Base-by-base conservation (phyloP, 2,113 vertebrate species). In the Albula goreensis region DNA sequence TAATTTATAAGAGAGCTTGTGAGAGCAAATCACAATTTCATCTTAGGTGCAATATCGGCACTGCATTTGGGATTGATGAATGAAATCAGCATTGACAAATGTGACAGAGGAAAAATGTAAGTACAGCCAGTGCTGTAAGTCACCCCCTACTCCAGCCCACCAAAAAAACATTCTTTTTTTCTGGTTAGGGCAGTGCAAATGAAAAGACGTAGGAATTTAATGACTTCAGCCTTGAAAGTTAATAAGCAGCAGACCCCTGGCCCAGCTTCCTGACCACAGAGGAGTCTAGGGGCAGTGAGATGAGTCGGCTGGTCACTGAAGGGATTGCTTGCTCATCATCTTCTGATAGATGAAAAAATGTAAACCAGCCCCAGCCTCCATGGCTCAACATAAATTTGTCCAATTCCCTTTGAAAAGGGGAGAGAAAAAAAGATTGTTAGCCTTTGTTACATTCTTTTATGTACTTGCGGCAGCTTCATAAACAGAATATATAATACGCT, bases 401-500 rank as follows among this genome's bases (percentile, higher is more conserved):
- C 66, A 6, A 70, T 60, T 82, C 66, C 70, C 85, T 86, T 63
- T 80, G 50, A 50, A 85, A 63, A 66, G 41, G 9, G 0, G 56
- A 66, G 49, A 79, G 78, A 79, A 79, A 50, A 85, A 50, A 81
- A 80, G 70, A 82, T 79, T 83, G 74, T 78, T 87, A 81, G 50
- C 56, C 77, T 80, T 87, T 80, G 86, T 83, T 80, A 80, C 53
- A 82, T 63, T 51, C 50, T 83, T 83, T 83, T 50, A 51, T 57
- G 51, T 50, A 51, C 31, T 22, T 13, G 50, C 50, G n/a, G 22
- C 50, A 19, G 85, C 63, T 78, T 50, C 78, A 83, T 86, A 86
- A 51, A 83, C 86, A 80, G 53, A 79, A 83, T 80, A 81, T 79
- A 74, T 66, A 79, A 66, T 82, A 52, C 50, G 19, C 81, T 78